Evolutionary conservation across 2,797 vertebrate species (phyloP).

Genomic region (Propithecus perrieri): DNA sequence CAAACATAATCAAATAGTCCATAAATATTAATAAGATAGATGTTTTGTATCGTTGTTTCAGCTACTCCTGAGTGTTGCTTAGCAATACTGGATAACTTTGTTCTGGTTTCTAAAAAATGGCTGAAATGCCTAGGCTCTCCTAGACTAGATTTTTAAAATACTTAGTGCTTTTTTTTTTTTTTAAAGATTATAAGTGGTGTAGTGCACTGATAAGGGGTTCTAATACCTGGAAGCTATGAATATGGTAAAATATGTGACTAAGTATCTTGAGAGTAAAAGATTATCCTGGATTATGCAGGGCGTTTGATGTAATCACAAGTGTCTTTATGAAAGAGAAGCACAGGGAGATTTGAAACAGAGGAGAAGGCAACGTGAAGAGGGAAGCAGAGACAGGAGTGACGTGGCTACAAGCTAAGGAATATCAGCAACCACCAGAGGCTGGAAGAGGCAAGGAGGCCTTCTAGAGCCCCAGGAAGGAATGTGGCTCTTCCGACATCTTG

Average conservation of each 20-base stretch:
- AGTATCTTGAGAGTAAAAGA: neutral
- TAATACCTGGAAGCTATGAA: neutral
- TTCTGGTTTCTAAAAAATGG: neutral
- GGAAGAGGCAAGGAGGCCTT: neutral
- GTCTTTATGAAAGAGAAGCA: neutral
- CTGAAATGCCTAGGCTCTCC: neutral
- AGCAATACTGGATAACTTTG: neutral
- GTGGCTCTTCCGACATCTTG: no score
- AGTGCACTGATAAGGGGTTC: neutral
- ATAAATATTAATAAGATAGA: neutral
- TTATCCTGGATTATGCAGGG: neutral
- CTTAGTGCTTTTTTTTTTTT: neutral
- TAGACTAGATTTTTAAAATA: neutral
- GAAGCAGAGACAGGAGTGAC: neutral
- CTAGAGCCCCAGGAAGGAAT: accelerated
- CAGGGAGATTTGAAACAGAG: neutral
- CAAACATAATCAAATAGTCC: neutral
- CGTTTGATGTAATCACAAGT: neutral
- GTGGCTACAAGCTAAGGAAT: neutral
- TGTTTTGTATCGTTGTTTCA: neutral
- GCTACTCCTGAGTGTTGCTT: neutral
- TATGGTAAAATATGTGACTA: neutral
- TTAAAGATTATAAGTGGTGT: neutral
- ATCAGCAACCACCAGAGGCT: neutral
- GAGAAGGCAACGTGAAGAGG: neutral